Percentiles rank a stretch among this genome's conserved stretches.
Evolutionary conservation across 2,113 vertebrate genomes (phyloP).

Genomic region (Rutilus rutilus): DNA sequence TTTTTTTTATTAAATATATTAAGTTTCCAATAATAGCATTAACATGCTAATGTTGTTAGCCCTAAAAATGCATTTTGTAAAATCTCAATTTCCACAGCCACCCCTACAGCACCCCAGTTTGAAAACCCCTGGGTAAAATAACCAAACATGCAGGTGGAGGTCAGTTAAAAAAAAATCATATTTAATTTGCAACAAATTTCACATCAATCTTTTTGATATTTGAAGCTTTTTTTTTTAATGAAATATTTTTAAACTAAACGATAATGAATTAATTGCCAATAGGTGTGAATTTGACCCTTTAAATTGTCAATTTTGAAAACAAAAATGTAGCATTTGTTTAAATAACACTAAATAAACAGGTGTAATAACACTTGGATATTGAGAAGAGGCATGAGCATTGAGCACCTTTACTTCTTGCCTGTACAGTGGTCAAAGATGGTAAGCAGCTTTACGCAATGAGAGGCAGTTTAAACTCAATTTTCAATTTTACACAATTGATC

Average conservation of each 20-base stretch:
- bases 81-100: not conserved
- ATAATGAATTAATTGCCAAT: not conserved
- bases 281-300: not conserved
- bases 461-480: not conserved
- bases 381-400: not conserved
- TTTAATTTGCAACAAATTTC: not conserved
- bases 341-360: not conserved
- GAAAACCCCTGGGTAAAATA: not conserved
- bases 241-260: not conserved
- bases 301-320: not conserved
- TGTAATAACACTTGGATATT: not conserved
- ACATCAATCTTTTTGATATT: not conserved
- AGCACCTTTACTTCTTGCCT: conserved; percentile 15
- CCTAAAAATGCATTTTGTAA: not conserved
- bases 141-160: not conserved
- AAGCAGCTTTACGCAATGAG: not conserved
- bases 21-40: not conserved
- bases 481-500: not conserved
- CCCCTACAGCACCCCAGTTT: not conserved
- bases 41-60: not conserved
- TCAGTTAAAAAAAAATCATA: not conserved
- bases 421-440: conserved; percentile 5
- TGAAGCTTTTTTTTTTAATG: not conserved
- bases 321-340: not conserved
- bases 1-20: not conserved